phyloP scores from a whole-genome alignment of 2,888 invertebrate species.

The Ormyrus rosae region DNA sequence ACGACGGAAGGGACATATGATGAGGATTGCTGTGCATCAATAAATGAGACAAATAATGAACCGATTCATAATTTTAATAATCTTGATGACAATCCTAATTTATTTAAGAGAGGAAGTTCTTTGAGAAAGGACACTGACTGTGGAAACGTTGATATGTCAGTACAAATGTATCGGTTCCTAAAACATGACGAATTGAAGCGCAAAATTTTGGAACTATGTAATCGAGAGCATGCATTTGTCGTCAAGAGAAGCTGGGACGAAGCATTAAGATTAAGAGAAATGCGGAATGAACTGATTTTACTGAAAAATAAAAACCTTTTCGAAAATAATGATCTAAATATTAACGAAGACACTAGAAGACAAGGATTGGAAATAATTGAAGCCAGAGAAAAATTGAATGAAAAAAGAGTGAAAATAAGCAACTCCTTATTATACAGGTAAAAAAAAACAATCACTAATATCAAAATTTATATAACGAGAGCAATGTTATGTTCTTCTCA shows the following conservation, averaged over 20 bases:
- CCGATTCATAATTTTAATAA: too few species aligned
- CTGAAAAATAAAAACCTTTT: slow-evolving; percentile 67
- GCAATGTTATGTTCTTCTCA: not conserved
- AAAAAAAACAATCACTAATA: not conserved
- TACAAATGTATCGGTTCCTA: slow-evolving; percentile 67
- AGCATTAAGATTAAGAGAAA: slow-evolving; percentile 70
- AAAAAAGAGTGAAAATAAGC: slow-evolving; percentile 52
- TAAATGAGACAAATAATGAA: too few species aligned
- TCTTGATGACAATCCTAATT: too few species aligned
- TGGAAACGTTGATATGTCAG: slow-evolving; percentile 28
- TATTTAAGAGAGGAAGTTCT: too few species aligned
- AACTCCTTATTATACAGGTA: slow-evolving; percentile 45
- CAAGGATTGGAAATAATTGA: slow-evolving; percentile 63
- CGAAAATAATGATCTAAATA: slow-evolving; percentile 62
- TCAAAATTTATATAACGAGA: too few species aligned
- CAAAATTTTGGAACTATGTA: slow-evolving; percentile 67
- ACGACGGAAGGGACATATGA: too few species aligned
- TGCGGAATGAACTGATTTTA: slow-evolving; percentile 69
- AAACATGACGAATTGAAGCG: slow-evolving; percentile 67
- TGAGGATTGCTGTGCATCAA: too few species aligned
- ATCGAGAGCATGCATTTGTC: slow-evolving; percentile 66
- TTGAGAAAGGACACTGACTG: slow-evolving; percentile 14
- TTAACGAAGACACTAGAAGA: slow-evolving; percentile 64
- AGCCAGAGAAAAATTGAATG: slow-evolving; percentile 61
- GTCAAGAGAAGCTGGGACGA: slow-evolving; percentile 69